Evolutionary conservation across 2,888 invertebrate genomes (phyloP).

Genomic region (Ypsolopha scabrella): DNA sequence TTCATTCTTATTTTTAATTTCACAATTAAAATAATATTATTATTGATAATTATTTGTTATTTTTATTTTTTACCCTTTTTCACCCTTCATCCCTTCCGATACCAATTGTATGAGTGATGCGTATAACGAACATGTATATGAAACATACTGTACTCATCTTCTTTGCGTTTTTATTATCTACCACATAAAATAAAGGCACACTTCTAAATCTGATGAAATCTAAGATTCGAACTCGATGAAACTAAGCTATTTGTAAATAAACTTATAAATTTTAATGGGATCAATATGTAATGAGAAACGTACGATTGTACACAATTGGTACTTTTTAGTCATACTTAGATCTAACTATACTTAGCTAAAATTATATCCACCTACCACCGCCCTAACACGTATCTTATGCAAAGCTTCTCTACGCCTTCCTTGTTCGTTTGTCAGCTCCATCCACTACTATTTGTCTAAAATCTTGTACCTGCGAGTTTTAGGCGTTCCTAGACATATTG

Average conservation of each 20-base stretch:
- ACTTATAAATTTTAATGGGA: constrained; percentile 64
- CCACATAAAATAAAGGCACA: neutral
- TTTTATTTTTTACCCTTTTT: constrained; percentile 43
- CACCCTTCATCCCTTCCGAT: constrained; percentile 29
- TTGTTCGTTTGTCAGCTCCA: neutral
- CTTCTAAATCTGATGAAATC: constrained; percentile 1
- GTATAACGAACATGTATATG: neutral
- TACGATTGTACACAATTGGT: constrained; percentile 64
- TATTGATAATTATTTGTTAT: constrained; percentile 57
- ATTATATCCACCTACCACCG: constrained; percentile 1
- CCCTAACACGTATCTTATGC: neutral
- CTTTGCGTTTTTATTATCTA: neutral
- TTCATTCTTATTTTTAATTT: constrained; percentile 68
- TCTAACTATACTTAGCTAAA: constrained; percentile 2
- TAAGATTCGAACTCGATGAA: constrained; percentile 31
- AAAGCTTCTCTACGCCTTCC: constrained; percentile 3
- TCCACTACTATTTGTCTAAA: neutral
- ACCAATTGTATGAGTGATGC: constrained; percentile 2
- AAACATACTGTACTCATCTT: neutral
- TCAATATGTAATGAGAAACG: constrained; percentile 60
- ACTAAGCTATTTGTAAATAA: constrained; percentile 65
- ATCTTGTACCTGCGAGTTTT: too few species aligned
- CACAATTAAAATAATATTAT: constrained; percentile 68
- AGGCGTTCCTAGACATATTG: constrained; percentile 1
- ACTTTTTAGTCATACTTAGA: constrained; percentile 45